Base-by-base conservation (phyloP, 2,797 vertebrate species). In the Hippocampus kuda region DNA sequence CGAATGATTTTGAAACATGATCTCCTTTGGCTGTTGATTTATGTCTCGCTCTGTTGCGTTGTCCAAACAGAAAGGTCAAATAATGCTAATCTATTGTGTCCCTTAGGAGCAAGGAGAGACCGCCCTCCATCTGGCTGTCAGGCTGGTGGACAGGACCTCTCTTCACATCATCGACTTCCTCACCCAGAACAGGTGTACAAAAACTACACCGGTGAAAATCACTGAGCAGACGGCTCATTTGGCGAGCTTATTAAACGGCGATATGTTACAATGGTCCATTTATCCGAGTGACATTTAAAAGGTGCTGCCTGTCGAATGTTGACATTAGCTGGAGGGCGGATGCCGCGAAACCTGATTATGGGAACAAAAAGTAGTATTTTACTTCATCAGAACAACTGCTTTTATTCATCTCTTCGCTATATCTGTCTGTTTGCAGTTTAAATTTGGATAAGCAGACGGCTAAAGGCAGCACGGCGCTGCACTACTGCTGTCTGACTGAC, bases 401-500 rank as follows among this genome's bases (percentile, higher is more conserved):
- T 1, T 53, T 12, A 67, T 68, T 70, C 12, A 65, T 24, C 9
- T 51, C 34, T 10, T 68, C 3, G 73, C 13, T 75, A 26, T 75
- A 8, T 72, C n/a, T 70, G 54, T 75, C 62, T 26, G 44, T 67
- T 74, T 48, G 53, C 82, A 99, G 97, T 68, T 90, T 95, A 83
- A 99, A 98, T 85, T 87, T 99, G 86, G 97, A 99, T 71, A 98
- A 94, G 71, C 97, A 98, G 85, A 99, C 97, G 0, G 91, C 89
- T 67, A 99, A 95, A 88, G 97, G 97, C 79, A 99, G 96, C 89
- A 96, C 96, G 0, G 96, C 96, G 11, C 90, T 99, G 74, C 97
- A 99, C 83, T 99, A 98, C 85, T 98, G 97, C 93, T 99, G 97
- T 77, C 92, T 98, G 84, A 98, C 95, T 0, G 96, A 99, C 92